These are phyloP conservation scores for Archips crataeganus DNA, from an alignment of 2,888 invertebrate genomes.

Conservation along the genomic window DNA sequence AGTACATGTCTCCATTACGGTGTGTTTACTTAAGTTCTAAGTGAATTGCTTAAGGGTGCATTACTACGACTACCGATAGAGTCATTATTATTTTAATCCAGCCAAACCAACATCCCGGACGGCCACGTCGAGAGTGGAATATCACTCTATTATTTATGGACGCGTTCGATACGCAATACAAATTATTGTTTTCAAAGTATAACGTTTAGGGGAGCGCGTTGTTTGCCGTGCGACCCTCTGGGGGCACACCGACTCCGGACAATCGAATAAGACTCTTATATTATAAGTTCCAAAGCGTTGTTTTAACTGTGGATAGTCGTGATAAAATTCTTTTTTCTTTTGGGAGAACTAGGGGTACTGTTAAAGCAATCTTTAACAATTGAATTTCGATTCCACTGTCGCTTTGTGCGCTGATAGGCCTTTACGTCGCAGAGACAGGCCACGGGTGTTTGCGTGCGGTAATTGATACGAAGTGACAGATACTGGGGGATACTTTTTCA, in stretches of 20 bases:
- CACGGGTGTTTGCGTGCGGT: conserved; percentile 84
- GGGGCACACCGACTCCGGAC: conserved; percentile 58
- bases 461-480: conserved; percentile 86
- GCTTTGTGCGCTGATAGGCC: conserved; percentile 75
- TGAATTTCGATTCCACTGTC: conserved; percentile 79
- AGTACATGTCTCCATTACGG: background rate
- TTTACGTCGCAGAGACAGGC: conserved; percentile 59
- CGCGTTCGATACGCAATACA: conserved; percentile 86
- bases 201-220: conserved; percentile 84
- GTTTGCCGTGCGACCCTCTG: conserved; percentile 83
- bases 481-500: conserved; percentile 76
- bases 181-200: conserved; percentile 87
- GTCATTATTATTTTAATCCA: conserved; percentile 59
- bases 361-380: conserved; percentile 84
- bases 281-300: conserved; percentile 60
- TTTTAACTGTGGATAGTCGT: conserved; percentile 54
- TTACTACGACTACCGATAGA: conserved; percentile 35
- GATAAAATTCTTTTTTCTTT: conserved; percentile 71
- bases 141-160: conserved; percentile 86
- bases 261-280: conserved; percentile 68
- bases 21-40: background rate
- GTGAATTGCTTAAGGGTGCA: background rate
- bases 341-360: conserved; percentile 64
- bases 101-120: conserved; percentile 59
- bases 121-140: conserved; percentile 64